Base-by-base conservation (phyloP, 1,140 invertebrate species). In the Anastatus disparis region DNA sequence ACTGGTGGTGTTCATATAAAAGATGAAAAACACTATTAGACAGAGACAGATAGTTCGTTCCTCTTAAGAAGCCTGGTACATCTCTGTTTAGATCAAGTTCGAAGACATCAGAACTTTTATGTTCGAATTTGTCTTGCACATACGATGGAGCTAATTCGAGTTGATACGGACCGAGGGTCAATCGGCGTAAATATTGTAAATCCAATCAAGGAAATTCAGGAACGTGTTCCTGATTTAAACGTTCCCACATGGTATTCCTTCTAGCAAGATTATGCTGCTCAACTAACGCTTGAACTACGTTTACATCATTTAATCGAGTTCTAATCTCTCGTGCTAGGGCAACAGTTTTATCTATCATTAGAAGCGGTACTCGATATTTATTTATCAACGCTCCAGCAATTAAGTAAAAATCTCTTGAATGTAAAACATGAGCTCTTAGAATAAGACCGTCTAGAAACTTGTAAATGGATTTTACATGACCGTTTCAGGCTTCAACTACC, bases 381-480 rank as follows among this genome's bases (percentile, higher is more conserved):
- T 71, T 71, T 10, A 72, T 42, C 13, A 67, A 13, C 15, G 26
- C 52, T 64, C 65, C 65, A 26, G 40, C 65, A 48, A 73, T 63
- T n/a, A 35, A 22, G 42, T 69, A 73, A 31, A 53, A 73, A 2
- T 63, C 52, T 1, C 58, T 42, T 31, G 67, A 31, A 31, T 63
- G 35, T 15, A 31, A 26, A 2, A 50, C 24, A 65, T 68, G 46
- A 7, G 44, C 44, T 20, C 12, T 63, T 52, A 20, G 42, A 42
- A 68, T 66, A 12, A 58, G 38, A 17, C 46, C 22, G 12, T 72
- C 48, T 24, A 68, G 48, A 44, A 72, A 61, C 55, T 72, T 68
- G 24, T 59, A 72, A 64, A 68, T 64, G 2, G 59, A 55, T 40
- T 65, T 65, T 15, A 40, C 15, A 40, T 66, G 52, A 1, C 52